phyloP scores from a whole-genome alignment of 1,140 invertebrate species.

The Meteorus sp. region DNA sequence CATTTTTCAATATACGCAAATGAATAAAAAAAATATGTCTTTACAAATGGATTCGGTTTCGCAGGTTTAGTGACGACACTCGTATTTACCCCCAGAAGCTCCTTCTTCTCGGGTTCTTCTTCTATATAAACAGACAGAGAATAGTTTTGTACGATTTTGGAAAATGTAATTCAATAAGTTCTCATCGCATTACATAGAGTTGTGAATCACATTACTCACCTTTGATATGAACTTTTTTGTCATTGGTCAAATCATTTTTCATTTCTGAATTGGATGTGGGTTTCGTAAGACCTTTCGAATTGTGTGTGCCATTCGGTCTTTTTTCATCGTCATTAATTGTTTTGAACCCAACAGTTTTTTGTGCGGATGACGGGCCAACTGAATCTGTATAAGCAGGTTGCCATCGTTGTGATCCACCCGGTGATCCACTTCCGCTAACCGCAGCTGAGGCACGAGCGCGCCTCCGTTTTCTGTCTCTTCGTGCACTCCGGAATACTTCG shows the following conservation, averaged over 20 bases:
- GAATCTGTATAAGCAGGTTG: conserved; percentile 45
- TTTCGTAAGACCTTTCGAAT: conserved; percentile 51
- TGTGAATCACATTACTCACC: conserved; percentile 36
- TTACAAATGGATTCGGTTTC: conserved; percentile 60
- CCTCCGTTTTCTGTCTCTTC: conserved; percentile 58
- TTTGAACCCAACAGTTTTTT: conserved; percentile 51
- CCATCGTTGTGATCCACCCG: conserved; percentile 51
- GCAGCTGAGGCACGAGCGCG: conserved; percentile 32
- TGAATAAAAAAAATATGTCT: conserved; percentile 32
- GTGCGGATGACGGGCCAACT: conserved; percentile 31
- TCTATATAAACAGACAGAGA: conserved; percentile 34
- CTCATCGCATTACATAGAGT: background rate
- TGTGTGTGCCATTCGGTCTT: conserved; percentile 52
- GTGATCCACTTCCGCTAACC: conserved; percentile 28
- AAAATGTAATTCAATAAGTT: too few species aligned
- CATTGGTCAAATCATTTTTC: conserved; percentile 45
- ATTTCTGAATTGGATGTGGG: conserved; percentile 43
- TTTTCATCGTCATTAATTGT: conserved; percentile 47
- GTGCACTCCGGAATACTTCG: conserved; percentile 62
- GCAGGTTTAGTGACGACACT: conserved; percentile 55
- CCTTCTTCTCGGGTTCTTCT: conserved; percentile 56
- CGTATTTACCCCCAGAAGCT: conserved; percentile 59
- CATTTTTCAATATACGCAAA: too few species aligned
- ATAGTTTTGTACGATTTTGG: background rate
- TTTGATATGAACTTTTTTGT: conserved; percentile 51